Conservation (phyloP, 2,888 invertebrate species). For the Helicoverpa assulta region DNA sequence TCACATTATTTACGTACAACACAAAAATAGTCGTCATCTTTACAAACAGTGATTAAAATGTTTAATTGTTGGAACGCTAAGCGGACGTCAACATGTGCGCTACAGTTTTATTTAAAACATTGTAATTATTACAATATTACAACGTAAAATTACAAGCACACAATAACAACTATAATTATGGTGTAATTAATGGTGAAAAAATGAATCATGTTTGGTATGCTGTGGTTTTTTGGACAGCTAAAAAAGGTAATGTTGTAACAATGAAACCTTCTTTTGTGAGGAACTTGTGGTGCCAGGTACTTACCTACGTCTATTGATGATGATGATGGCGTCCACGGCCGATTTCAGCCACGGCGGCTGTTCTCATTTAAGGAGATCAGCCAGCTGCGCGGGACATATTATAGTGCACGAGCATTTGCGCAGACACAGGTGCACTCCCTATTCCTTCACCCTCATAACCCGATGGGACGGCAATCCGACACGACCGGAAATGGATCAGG, state of each 20-base stretch:
- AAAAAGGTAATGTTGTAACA: not conserved
- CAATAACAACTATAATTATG: conserved; percentile 60
- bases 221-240: conserved; percentile 45
- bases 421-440: no score
- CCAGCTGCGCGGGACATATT: no score
- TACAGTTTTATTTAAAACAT: conserved; percentile 86
- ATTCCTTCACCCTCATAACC: no score
- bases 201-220: conserved; percentile 61
- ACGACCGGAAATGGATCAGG: no score
- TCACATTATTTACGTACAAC: conserved; percentile 17
- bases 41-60: conserved; percentile 85
- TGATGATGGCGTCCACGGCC: no score
- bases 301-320: not conserved
- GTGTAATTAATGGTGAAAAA: conserved; percentile 76
- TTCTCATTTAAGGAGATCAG: no score
- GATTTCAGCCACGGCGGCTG: no score
- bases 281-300: conserved; percentile 14
- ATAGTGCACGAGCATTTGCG: no score
- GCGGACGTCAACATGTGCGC: conserved; percentile 82
- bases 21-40: conserved; percentile 48
- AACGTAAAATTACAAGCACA: conserved; percentile 73
- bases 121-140: conserved; percentile 69
- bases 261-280: conserved; percentile 32
- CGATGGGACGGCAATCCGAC: no score
- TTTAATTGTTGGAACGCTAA: conserved; percentile 89